Conservation (phyloP, 2,888 invertebrate genomes). For the Tenthredo mesomela region DNA sequence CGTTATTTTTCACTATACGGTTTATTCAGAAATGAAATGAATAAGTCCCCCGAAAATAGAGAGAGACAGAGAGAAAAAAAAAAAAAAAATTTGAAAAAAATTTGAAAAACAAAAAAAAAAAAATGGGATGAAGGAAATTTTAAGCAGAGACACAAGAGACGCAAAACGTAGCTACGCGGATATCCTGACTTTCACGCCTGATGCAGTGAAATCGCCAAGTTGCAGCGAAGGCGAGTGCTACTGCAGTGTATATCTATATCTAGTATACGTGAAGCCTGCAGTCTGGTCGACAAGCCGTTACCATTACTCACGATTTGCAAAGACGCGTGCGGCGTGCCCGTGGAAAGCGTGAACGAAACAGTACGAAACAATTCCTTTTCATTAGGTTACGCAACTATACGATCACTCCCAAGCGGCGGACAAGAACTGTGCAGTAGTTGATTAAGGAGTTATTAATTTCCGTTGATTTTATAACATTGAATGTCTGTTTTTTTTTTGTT, state of each 20-base stretch:
- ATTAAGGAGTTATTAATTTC: background rate
- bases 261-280: background rate
- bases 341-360: constrained; percentile 47
- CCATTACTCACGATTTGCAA: constrained; percentile 44
- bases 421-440: background rate
- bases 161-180: background rate
- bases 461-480: background rate
- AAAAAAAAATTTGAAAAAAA: background rate
- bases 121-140: background rate
- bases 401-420: background rate
- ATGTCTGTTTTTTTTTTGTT: background rate
- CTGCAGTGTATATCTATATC: background rate
- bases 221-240: background rate
- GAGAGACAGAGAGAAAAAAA: background rate
- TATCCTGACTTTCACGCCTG: constrained; percentile 46
- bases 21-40: background rate
- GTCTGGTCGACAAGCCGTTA: constrained; percentile 19
- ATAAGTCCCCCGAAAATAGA: background rate
- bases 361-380: constrained; percentile 37
- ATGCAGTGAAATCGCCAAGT: constrained; percentile 48
- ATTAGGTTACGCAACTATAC: constrained; percentile 33
- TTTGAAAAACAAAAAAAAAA: background rate
- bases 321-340: constrained; percentile 36
- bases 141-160: background rate
- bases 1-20: background rate